Evolutionary conservation across 1,140 invertebrate species (phyloP), one percentile per base, ranked within the genome.

Genomic region (Panagrolaimus sp.): DNA sequence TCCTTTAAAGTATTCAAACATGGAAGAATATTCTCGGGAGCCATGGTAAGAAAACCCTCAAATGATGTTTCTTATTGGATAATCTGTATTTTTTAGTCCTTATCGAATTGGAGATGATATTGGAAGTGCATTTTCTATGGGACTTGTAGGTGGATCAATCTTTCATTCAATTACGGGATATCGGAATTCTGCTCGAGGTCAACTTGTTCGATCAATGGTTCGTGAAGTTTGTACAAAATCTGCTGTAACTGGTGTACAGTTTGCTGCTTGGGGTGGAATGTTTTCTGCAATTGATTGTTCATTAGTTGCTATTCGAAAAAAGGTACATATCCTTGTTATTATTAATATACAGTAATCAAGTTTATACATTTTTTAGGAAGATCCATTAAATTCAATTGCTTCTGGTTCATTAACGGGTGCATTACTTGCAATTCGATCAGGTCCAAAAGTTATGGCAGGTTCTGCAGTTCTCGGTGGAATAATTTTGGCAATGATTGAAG

Each of bases 81-180:
- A 63, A 28, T 1, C n/a, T 63, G 26, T 47, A 58, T 67, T 63
- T 82, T 83, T 62, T 68, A 88, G 95, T 84, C 95, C 95, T 1
- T 98, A 93, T 90, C 88, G 96, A 78, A 98, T 99, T 79, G 89
- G 97, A 9, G 95, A 98, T 83, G 96, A 94, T 84, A 95, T 91
- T 85, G 96, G 96, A 48, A 96, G 96, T 76, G 96, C 96, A 12
- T 99, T 98, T 83, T 90, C 95, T 10, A 98, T 99, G 94, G 96
- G 96, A 45, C 89, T 90, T 2, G 93, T 99, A 72, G 96, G 96
- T 14, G 96, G 96, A 14, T 90, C 90, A 45, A 87, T 98, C 68
- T 98, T 99, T 85, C 95, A 98, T 86, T 90, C 90, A 65, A 91
- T 98, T 67, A 96, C 94, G 87, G 96, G 95, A 32, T 97, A 94